phyloP scores from a whole-genome alignment of 2,797 vertebrate species.

The Selene dorsalis region DNA sequence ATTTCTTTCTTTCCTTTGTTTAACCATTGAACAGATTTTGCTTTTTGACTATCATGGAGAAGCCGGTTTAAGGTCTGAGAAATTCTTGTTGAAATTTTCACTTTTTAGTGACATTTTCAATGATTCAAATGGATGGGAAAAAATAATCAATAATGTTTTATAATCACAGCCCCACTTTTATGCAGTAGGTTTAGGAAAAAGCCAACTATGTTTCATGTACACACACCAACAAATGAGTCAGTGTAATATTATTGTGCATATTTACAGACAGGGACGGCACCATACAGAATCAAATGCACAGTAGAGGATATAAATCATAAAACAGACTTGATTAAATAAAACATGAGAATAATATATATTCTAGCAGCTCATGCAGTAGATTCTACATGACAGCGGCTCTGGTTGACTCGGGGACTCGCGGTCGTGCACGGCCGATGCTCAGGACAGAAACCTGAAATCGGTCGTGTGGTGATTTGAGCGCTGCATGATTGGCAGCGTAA shows the following conservation, averaged over 20 bases:
- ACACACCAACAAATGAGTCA: too few species aligned
- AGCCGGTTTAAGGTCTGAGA: background rate
- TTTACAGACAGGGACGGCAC: too few species aligned
- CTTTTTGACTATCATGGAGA: background rate
- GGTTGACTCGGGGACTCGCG: conserved; percentile 12
- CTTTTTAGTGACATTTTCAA: background rate
- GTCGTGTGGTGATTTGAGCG: conserved; percentile 32
- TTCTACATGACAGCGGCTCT: conserved; percentile 11
- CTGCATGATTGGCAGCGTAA: conserved; percentile 51
- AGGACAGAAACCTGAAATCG: conserved; percentile 45
- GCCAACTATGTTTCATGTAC: background rate
- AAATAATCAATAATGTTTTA: background rate
- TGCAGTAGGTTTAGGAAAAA: background rate
- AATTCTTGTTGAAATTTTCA: background rate
- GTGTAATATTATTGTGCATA: too few species aligned
- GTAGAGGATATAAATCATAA: too few species aligned
- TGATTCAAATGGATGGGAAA: background rate
- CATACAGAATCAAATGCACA: too few species aligned
- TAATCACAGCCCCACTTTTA: too few species aligned
- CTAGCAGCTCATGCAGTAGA: background rate
- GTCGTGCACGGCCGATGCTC: conserved; percentile 26
- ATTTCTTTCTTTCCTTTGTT: background rate
- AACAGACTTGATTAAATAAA: too few species aligned
- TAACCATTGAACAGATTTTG: background rate
- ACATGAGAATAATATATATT: background rate